Evolutionary conservation across 2,113 vertebrate species (phyloP).

Genomic region (Carassius gibelio): DNA sequence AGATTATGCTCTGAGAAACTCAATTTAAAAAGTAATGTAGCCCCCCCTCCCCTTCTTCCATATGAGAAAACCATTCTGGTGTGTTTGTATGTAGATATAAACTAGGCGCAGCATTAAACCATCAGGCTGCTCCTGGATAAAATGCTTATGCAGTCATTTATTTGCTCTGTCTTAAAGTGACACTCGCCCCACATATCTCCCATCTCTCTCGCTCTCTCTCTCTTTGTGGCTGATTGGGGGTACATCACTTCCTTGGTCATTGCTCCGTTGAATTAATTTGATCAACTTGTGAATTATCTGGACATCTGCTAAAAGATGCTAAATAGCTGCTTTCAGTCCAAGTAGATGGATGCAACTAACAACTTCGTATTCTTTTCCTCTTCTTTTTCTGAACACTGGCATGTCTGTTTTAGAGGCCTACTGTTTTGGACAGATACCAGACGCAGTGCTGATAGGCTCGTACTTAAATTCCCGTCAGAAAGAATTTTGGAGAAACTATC

Average conservation of each 20-base stretch:
- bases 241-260: slow-evolving; percentile 39
- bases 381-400: slow-evolving; percentile 73
- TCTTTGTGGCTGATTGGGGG: slow-evolving; percentile 34
- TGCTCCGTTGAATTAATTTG: slow-evolving; percentile 39
- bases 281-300: slow-evolving; percentile 44
- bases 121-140: slow-evolving; percentile 62
- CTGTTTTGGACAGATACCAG: slow-evolving; percentile 73
- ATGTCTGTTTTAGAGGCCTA: slow-evolving; percentile 74
- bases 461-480: slow-evolving; percentile 71
- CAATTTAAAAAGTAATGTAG: slow-evolving; percentile 73
- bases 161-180: slow-evolving; percentile 3
- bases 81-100: slow-evolving; percentile 76
- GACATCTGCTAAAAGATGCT: slow-evolving; percentile 36
- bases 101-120: slow-evolving; percentile 65
- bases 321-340: slow-evolving; percentile 46
- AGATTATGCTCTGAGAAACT: slow-evolving; percentile 77
- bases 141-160: slow-evolving; percentile 52
- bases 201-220: background rate
- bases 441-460: slow-evolving; percentile 66
- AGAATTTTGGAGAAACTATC: slow-evolving; percentile 57
- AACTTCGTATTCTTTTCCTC: slow-evolving; percentile 66
- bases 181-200: slow-evolving; percentile 2
- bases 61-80: slow-evolving; percentile 67
- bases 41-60: slow-evolving; percentile 41
- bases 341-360: slow-evolving; percentile 67